Base-by-base conservation (phyloP, 2,113 vertebrate species). In the Phoxinus phoxinus region DNA sequence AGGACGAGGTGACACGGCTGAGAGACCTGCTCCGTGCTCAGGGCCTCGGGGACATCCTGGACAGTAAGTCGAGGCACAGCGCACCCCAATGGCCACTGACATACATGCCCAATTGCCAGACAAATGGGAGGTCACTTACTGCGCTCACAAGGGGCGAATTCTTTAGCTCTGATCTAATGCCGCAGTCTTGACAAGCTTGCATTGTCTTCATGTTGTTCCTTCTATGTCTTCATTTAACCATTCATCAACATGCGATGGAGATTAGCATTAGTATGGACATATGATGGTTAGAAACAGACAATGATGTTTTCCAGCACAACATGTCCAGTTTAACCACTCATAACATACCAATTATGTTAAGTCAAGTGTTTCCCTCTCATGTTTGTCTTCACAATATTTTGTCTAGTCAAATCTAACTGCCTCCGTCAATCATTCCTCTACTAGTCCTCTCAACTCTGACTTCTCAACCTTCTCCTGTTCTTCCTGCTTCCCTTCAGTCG, bases 1-100 rank as follows among this genome's bases (percentile, higher is more conserved):
- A 99, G 91, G 98, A 99, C 85, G 98, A 99, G 93, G 98, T 99
- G 61, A 92, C 96, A 0, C 94, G 98, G 23, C 94, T 99, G 48
- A 99, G 98, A 93, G 98, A 99, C 1, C 96, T 99, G 41, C 96
- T 99, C 81, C 96, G 96, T 7, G 97, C 98, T 27, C 98, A 99
- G 88, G 98, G 98, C 0, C 95, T 99, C 79, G 98, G 98, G 61
- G 98, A 99, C 88, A 99, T 99, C 90, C 95, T 99, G 83, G 98
- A 99, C 92, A 98, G 98, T 99, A 94, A 98, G 98, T 98, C 79
- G 19, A 63, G 25, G 21, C 86, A 77, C 86, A 89, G 53, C 61
- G 65, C 86, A 81, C 8, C 25, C 85, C 46, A 59, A 82, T 74
- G 53, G 67, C 58, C 48, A 19, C 67, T 46, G 41, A 27, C 23